Percentiles rank a stretch among this genome's conserved stretches.
These are phyloP conservation scores for Siderastrea siderea DNA, from an alignment of 92 coral and sea anemone genomes.

Conservation along the genomic window DNA sequence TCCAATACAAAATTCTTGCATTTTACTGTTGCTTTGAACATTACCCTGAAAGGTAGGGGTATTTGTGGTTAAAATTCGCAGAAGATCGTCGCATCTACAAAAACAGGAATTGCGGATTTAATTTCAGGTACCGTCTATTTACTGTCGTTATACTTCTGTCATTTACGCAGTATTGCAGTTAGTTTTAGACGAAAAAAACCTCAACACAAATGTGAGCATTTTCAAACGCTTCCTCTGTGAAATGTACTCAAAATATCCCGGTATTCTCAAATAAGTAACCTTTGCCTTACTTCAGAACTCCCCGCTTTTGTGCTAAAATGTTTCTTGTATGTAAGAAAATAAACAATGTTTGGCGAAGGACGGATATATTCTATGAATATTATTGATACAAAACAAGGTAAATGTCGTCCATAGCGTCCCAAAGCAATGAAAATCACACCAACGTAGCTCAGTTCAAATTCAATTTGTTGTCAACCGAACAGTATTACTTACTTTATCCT, in stretches of 20 bases:
- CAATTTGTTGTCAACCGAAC: background rate
- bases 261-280: background rate
- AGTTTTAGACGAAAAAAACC: background rate
- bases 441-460: background rate
- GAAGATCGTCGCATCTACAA: background rate
- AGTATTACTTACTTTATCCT: background rate
- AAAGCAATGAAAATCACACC: background rate
- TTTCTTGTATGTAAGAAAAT: background rate
- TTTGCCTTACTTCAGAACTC: background rate
- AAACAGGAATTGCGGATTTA: background rate
- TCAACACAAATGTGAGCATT: background rate
- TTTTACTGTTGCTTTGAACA: background rate
- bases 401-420: background rate
- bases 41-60: background rate
- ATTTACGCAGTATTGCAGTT: background rate
- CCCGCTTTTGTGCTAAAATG: background rate
- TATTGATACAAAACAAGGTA: constrained; percentile 2
- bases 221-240: background rate
- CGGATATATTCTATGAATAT: constrained; percentile 1
- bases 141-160: background rate
- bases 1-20: background rate
- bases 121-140: constrained; percentile 17
- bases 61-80: background rate
- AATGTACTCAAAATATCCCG: background rate
- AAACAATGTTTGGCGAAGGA: constrained; percentile 17